These are phyloP conservation scores for Drosophila suboccidentalis DNA, from an alignment of 2,888 invertebrate genomes.

Conservation along the genomic window DNA sequence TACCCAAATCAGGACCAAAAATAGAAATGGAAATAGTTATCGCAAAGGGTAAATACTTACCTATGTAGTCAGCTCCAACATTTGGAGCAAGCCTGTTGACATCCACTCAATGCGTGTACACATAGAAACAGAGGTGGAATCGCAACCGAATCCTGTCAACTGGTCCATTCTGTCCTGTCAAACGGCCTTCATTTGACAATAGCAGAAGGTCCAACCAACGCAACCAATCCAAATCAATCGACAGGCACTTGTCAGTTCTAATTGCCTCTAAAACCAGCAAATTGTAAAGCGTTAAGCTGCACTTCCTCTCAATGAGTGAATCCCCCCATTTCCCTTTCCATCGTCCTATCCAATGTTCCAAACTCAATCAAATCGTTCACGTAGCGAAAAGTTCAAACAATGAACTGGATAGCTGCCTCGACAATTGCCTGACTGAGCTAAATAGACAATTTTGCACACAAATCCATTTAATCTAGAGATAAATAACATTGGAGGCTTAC, in stretches of 20 bases:
- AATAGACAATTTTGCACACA: constrained; percentile 82
- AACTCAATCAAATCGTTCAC: constrained; percentile 73
- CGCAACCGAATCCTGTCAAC: constrained; percentile 20
- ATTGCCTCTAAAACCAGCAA: constrained; percentile 72
- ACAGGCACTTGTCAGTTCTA: constrained; percentile 74
- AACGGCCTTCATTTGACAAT: constrained; percentile 49
- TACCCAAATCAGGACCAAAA: constrained; percentile 26
- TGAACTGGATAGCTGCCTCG: constrained; percentile 55
- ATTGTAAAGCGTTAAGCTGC: constrained; percentile 60
- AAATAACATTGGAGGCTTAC: constrained; percentile 75
- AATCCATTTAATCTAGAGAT: constrained; percentile 82
- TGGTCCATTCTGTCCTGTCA: constrained; percentile 20
- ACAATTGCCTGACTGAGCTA: constrained; percentile 44
- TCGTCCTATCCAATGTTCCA: constrained; percentile 24
- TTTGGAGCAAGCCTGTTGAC: constrained; percentile 36
- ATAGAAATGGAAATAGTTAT: constrained; percentile 42
- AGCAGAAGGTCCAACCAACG: constrained; percentile 19
- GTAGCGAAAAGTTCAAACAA: constrained; percentile 72
- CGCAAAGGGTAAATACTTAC: constrained; percentile 28
- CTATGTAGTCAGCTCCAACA: constrained; percentile 8
- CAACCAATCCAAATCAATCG: constrained; percentile 60
- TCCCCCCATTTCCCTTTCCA: constrained; percentile 1
- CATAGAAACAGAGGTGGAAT: background rate
- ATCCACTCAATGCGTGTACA: constrained; percentile 42
- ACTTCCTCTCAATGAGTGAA: constrained; percentile 41